Evolutionary conservation across 2,888 invertebrate genomes (phyloP), one percentile per base, ranked within the genome.

Genomic region (Pseudococcus viburni): DNA sequence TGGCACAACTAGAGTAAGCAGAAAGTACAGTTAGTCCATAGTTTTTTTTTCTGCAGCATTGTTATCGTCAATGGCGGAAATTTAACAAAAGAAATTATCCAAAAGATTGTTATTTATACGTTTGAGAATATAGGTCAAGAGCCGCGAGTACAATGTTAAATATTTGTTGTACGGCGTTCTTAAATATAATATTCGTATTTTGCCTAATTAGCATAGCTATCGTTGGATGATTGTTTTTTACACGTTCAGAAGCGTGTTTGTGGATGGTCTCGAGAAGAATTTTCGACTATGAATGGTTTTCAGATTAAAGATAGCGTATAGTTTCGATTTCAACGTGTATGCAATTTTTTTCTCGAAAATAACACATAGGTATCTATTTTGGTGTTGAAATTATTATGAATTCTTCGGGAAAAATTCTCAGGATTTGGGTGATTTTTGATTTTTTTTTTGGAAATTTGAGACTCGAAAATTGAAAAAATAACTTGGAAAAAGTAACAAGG

Each of bases 11-110:
- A 77, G 77, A 26, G 42, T 17, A 33, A 33, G 26, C 26, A 33
- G 3, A 3, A 26, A 39, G 39, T 46, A 80, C 80, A 46, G 64
- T 64, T 64, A 64, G 11, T 19, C 9, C 12, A 64, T 64, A 22
- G 19, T 39, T 73, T 73, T 73, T 73, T 73, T 73, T 73, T 73
- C 73, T 33, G 33, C 6, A 42, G 42, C 73, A 33, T 73, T 73
- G 33, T 73, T 73, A 73, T 73, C 73, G 17, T 73, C 33, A 33
- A 73, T 73, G 33, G 33, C 73, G 33, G 73, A 73, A 73, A 73
- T 73, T 15, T 73, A 33, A 73, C 73, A 73, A 73, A 73, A 73
- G 73, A 73, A 26, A 73, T 73, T 73, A 73, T 73, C 73, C 73
- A 73, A 73, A 73, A 33, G 73, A 73, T 33, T 73, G 39, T 73